Evolutionary conservation across 2,888 invertebrate genomes (phyloP).

Genomic region (Neoaliturus tenellus): DNA sequence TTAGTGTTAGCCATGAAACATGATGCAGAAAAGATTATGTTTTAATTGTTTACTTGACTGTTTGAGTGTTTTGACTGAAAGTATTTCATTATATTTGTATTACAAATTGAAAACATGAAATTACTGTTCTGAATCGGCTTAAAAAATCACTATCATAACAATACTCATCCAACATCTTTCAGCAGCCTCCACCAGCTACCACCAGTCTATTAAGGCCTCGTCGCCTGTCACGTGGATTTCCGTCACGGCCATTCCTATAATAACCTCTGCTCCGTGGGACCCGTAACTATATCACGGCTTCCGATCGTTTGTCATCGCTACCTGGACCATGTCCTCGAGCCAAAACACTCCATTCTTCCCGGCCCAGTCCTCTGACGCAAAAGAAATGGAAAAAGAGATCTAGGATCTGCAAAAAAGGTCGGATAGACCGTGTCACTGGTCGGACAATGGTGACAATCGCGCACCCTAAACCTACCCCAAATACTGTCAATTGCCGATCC

Average conservation of each 20-base stretch:
- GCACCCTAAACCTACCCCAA: conserved; percentile 48
- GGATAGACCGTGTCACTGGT: neutral
- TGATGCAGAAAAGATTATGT: too few species aligned
- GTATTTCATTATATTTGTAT: too few species aligned
- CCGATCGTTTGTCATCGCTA: conserved; percentile 32
- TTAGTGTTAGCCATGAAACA: too few species aligned
- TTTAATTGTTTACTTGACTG: too few species aligned
- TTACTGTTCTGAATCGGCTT: too few species aligned
- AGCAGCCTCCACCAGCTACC: too few species aligned
- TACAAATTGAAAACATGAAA: too few species aligned
- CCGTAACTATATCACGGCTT: conserved; percentile 7
- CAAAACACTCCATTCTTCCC: conserved; percentile 46
- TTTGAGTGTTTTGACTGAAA: too few species aligned
- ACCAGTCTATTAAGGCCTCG: neutral
- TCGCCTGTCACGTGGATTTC: neutral
- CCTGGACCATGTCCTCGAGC: conserved; percentile 30
- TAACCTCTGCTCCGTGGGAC: neutral
- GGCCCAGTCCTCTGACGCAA: neutral
- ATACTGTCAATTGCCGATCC: conserved; percentile 45
- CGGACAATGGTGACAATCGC: conserved; percentile 48
- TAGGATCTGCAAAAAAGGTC: conserved; percentile 28
- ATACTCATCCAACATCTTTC: too few species aligned
- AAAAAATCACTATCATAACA: too few species aligned
- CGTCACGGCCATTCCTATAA: neutral
- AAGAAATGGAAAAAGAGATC: conserved; percentile 35